Evolutionary conservation across 1,140 invertebrate genomes (phyloP).

Genomic region (Cheumatopsyche charites): DNA sequence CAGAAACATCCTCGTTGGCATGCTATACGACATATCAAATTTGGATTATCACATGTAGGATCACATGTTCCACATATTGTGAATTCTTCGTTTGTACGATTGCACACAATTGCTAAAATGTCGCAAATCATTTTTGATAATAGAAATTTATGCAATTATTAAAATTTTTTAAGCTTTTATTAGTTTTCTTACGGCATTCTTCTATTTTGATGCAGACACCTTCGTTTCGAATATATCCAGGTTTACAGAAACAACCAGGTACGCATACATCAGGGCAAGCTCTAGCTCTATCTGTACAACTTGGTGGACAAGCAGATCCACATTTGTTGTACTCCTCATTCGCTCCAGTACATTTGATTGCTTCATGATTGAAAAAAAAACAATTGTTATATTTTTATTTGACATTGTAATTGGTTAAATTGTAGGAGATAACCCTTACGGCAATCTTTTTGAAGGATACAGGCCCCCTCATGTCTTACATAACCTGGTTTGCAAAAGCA

Average conservation of each 20-base stretch:
- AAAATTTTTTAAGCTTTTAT: background rate
- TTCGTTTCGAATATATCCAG: conserved; percentile 25
- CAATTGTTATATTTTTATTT: background rate
- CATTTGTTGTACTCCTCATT: conserved; percentile 15
- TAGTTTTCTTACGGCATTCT: conserved; percentile 28
- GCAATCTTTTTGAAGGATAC: background rate
- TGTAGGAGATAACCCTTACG: background rate
- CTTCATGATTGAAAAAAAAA: background rate
- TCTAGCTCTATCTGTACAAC: conserved; percentile 8
- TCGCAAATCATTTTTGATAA: background rate
- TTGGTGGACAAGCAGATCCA: conserved; percentile 11
- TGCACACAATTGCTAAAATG: conserved; percentile 7
- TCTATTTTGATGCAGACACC: conserved; percentile 32
- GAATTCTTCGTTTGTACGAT: conserved; percentile 15
- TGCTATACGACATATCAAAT: background rate
- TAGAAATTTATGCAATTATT: background rate
- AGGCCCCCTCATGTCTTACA: conserved; percentile 1
- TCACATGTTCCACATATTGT: conserved; percentile 17
- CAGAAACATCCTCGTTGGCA: conserved; percentile 25
- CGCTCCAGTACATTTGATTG: background rate
- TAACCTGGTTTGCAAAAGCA: conserved; percentile 23
- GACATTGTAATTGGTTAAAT: background rate
- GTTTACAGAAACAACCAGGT: conserved; percentile 22
- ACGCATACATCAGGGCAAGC: background rate
- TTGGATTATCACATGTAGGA: conserved; percentile 14